Evolutionary conservation across 2,113 vertebrate species (phyloP).

Genomic region (Varanus komodoensis): DNA sequence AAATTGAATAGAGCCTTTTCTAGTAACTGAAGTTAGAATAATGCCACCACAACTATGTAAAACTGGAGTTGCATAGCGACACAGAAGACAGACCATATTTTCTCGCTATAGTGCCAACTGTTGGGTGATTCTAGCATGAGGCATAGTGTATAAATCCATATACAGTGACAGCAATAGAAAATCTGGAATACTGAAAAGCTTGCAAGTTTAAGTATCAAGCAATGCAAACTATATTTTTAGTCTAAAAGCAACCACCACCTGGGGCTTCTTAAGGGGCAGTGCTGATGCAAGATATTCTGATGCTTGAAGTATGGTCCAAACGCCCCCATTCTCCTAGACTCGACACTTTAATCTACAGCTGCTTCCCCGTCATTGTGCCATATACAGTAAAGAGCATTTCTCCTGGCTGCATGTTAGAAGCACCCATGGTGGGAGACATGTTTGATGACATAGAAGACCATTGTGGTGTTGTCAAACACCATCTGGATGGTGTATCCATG

Average conservation of each 20-base stretch:
- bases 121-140: neutral
- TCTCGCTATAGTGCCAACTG: neutral
- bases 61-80: neutral
- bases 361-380: too few species aligned
- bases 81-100: neutral
- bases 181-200: neutral
- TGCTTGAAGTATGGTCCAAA: neutral
- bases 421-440: too few species aligned
- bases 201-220: neutral
- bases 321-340: too few species aligned
- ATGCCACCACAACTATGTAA: neutral
- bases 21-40: constrained; percentile 28
- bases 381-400: too few species aligned
- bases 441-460: too few species aligned
- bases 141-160: neutral
- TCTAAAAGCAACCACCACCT: neutral
- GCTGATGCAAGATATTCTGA: neutral
- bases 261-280: neutral
- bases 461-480: too few species aligned
- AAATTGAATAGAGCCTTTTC: constrained; percentile 9
- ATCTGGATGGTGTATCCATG: too few species aligned
- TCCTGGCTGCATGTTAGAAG: too few species aligned
- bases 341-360: too few species aligned
- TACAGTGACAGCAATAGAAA: neutral
- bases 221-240: neutral